phyloP scores from a whole-genome alignment of 2,113 vertebrate genomes.

The Lichenostomus cassidix region DNA sequence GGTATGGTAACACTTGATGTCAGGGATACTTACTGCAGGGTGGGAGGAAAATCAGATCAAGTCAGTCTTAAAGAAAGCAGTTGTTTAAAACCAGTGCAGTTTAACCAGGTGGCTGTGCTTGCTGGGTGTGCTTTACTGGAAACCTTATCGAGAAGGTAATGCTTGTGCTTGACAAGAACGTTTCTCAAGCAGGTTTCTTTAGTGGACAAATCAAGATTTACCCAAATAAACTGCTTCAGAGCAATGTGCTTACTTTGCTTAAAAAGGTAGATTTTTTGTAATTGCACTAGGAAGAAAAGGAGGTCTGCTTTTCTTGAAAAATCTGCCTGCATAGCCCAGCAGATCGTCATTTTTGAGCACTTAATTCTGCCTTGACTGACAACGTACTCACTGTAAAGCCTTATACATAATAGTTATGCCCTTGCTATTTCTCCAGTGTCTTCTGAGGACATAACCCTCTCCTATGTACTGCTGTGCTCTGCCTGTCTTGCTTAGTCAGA shows the following conservation, averaged over 20 bases:
- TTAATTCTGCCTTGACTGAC: background rate
- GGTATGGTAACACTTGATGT: slow-evolving; percentile 2
- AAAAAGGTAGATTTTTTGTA: background rate
- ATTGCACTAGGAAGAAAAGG: background rate
- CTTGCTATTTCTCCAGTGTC: background rate
- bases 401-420: background rate
- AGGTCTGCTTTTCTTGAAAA: background rate
- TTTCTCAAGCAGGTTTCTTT: background rate
- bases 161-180: background rate
- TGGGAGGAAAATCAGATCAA: slow-evolving; percentile 19
- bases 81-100: background rate
- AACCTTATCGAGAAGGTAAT: background rate
- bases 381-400: background rate
- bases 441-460: background rate
- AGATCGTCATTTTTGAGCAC: background rate
- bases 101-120: background rate
- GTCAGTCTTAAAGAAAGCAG: background rate
- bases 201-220: background rate
- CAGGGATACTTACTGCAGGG: slow-evolving; percentile 44
- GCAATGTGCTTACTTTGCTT: background rate
- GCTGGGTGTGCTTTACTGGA: background rate
- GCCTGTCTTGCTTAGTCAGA: background rate
- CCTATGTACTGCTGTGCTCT: background rate
- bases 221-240: background rate
- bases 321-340: background rate